phyloP scores from a whole-genome alignment of 30 jellyfish, hydroid and myxozoan species.

The Morbakka virulenta region DNA sequence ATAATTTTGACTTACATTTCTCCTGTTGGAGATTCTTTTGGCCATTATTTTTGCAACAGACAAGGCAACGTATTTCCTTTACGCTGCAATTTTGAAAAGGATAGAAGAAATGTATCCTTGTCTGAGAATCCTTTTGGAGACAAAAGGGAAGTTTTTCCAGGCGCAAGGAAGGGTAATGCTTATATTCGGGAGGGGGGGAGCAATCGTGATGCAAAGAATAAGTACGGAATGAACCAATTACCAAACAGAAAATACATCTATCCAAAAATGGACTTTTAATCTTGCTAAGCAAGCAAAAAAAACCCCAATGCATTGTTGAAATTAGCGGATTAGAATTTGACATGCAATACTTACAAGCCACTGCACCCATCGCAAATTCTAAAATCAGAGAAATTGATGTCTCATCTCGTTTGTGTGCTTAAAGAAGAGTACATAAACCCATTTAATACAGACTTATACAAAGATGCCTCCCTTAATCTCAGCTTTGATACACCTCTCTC shows the following conservation, averaged over 20 bases:
- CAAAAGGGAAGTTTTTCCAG: conserved; percentile 42
- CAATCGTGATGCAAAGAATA: conserved; percentile 52
- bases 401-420: conserved; percentile 14
- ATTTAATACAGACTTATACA: conserved; percentile 27
- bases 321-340: conserved; percentile 4
- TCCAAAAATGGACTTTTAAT: conserved; percentile 51
- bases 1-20: not conserved
- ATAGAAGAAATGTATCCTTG: conserved; percentile 54
- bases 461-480: not conserved
- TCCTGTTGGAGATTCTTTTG: not conserved
- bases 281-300: conserved; percentile 49
- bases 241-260: conserved; percentile 13
- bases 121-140: conserved; percentile 6
- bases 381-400: conserved; percentile 18
- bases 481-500: conserved; percentile 16
- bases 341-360: conserved; percentile 13
- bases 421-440: conserved; percentile 49
- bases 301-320: conserved; percentile 9
- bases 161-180: conserved; percentile 38
- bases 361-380: conserved; percentile 25
- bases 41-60: not conserved
- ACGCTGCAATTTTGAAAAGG: not conserved
- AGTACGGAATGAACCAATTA: conserved; percentile 31
- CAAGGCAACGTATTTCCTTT: not conserved
- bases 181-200: conserved; percentile 42